Conservation (phyloP, 1,140 invertebrate genomes). For the Telenomus remus region DNA sequence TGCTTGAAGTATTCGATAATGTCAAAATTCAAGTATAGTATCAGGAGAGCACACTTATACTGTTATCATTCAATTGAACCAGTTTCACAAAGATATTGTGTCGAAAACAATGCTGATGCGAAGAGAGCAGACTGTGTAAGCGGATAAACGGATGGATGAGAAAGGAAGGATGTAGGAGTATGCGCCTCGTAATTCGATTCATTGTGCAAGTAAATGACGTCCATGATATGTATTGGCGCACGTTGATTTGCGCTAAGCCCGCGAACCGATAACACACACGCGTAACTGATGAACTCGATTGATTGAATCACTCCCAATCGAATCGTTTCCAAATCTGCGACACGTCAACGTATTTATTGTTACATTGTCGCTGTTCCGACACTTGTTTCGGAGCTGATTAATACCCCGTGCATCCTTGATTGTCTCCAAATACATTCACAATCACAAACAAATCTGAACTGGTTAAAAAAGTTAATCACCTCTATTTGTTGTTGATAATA, state of each 20-base stretch:
- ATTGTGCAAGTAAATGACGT: constrained; percentile 54
- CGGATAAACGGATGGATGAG: constrained; percentile 42
- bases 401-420: background rate
- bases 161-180: constrained; percentile 21
- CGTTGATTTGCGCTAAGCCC: constrained; percentile 53
- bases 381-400: background rate
- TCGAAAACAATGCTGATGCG: constrained; percentile 40
- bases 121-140: constrained; percentile 29
- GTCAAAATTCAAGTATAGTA: constrained; percentile 3
- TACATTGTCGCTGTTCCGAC: background rate
- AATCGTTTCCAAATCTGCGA: constrained; percentile 20
- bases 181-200: constrained; percentile 46
- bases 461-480: no score
- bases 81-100: constrained; percentile 21
- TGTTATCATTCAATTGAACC: constrained; percentile 29
- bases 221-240: constrained; percentile 49
- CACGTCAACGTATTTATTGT: constrained; percentile 35
- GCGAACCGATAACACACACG: constrained; percentile 46
- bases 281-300: constrained; percentile 52
- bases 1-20: background rate
- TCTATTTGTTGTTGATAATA: no score
- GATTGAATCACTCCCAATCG: constrained; percentile 26
- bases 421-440: background rate
- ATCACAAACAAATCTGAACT: background rate
- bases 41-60: constrained; percentile 25